Evolutionary conservation across 2,888 invertebrate genomes (phyloP), one percentile per base, ranked within the genome.

Genomic region (Drosophila formosana): DNA sequence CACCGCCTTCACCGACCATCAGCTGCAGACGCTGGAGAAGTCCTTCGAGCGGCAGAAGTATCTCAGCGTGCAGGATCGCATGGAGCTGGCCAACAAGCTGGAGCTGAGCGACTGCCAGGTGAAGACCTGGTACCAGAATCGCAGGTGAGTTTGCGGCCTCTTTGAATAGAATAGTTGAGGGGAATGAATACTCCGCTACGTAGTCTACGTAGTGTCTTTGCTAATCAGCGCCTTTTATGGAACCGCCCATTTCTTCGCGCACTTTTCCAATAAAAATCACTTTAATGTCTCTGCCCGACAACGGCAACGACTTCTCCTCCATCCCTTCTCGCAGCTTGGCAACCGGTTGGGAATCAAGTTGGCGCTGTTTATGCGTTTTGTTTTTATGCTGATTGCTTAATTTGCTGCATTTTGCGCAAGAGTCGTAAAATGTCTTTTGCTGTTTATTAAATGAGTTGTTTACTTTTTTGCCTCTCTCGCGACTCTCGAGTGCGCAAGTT

Each of bases 71-170:
- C 99, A 99, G 92, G 99, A 99, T 92, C 95, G 99, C 87, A 98
- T 99, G 98, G 99, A 99, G 93, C 93, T 99, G 89, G 99, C 99
- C 3, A 97, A 98, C 69, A 97, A 98, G 93, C 94, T 99, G 88
- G 97, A 98, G 90, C 95, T 99, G 75, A 98, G 98, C 46, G 99
- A 99, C 93, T 99, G 99, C 60, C 99, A 99, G 94, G 99, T 99
- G 92, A 99, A 99, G 94, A 99, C 99, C 89, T 99, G 99, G 99
- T 99, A 99, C 93, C 99, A 99, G 93, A 99, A 99, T 93, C 94
- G 99, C 94, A 95, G 99, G 98, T 98, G 93, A 94, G 95, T 80
- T 80, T 32, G 58, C 76, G 77, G 86, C 23, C 9, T 34, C 64
- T 76, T 76, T 76, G 60, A 63, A 18, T 18, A 18, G 18, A 18